These are phyloP conservation scores for Drosophila willistoni DNA, from an alignment of 1,140 invertebrate species.

Conservation along the genomic window DNA sequence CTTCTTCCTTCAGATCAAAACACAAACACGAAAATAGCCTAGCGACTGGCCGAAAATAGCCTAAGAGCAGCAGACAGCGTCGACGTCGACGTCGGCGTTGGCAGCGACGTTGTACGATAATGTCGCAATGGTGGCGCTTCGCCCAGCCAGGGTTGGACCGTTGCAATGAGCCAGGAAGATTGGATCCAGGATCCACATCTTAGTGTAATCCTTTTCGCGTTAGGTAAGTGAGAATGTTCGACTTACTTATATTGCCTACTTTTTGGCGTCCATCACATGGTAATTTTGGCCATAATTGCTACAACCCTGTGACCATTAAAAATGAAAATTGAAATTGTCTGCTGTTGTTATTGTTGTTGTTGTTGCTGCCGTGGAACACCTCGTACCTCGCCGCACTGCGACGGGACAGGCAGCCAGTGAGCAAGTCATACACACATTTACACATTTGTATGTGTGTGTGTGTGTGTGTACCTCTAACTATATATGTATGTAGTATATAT, in stretches of 20 bases:
- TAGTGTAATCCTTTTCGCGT: no score
- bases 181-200: no score
- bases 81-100: conserved; percentile 15
- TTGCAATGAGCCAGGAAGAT: no score
- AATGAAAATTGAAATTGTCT: conserved; percentile 36
- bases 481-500: conserved; percentile 43
- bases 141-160: conserved; percentile 28
- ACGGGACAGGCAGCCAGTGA: conserved; percentile 32
- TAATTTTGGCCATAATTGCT: neutral
- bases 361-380: conserved; percentile 59
- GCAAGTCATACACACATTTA: conserved; percentile 7
- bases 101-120: conserved; percentile 41
- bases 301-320: conserved; percentile 39
- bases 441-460: conserved; percentile 3
- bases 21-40: conserved; percentile 67
- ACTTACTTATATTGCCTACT: conserved; percentile 47
- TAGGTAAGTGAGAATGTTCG: neutral
- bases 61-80: conserved; percentile 55
- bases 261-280: conserved; percentile 27
- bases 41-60: conserved; percentile 63
- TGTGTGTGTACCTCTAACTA: neutral
- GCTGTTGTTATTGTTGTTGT: conserved; percentile 14
- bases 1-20: conserved; percentile 59
- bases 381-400: conserved; percentile 45
- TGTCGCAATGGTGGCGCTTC: conserved; percentile 70